Conservation (phyloP, 2,888 invertebrate species). For the Agriopis marginaria region DNA sequence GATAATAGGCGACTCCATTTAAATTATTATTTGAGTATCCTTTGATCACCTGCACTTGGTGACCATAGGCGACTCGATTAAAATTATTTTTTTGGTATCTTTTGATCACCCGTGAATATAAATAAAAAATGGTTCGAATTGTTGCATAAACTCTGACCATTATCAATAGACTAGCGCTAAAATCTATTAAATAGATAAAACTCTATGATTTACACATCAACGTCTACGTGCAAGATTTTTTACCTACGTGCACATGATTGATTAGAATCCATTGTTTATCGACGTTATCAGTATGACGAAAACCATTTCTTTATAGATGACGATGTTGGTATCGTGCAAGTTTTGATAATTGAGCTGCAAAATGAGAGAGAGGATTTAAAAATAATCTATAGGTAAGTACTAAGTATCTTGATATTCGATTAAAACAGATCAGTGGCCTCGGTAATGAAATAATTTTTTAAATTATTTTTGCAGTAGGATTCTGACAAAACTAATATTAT, state of each 20-base stretch:
- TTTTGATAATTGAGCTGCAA: background rate
- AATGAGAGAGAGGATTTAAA: background rate
- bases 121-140: too few relatives aligned
- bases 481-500: too few relatives aligned
- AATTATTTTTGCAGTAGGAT: background rate
- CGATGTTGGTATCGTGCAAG: background rate
- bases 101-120: too few relatives aligned
- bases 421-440: slow-evolving; percentile 1
- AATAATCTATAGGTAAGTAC: background rate
- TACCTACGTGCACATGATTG: slow-evolving; percentile 18
- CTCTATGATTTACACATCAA: background rate
- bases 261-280: slow-evolving; percentile 27
- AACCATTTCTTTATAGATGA: slow-evolving; percentile 30
- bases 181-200: slow-evolving; percentile 4
- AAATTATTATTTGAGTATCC: too few relatives aligned
- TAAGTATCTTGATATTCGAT: background rate
- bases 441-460: background rate
- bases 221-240: background rate
- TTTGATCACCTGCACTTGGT: too few relatives aligned
- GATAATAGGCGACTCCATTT: too few relatives aligned
- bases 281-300: slow-evolving; percentile 28
- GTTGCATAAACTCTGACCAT: background rate
- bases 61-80: too few relatives aligned
- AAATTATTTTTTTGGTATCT: too few relatives aligned
- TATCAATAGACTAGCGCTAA: background rate